These are phyloP conservation scores for Haliclona indistincta DNA, from an alignment of 37 sponge, comb jelly and placozoan species.

Conservation along the genomic window DNA sequence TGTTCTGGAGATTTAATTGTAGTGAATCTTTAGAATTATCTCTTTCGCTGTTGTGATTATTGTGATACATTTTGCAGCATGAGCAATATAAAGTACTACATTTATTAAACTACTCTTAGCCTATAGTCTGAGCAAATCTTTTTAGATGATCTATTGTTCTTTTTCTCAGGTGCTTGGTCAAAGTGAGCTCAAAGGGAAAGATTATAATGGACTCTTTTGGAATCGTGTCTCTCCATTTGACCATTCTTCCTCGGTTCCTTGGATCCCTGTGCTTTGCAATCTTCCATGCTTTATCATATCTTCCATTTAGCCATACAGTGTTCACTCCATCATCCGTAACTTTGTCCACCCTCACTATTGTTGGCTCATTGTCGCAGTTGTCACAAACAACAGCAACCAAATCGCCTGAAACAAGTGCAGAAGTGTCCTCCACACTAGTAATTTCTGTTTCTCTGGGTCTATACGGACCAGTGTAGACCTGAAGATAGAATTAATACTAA, in stretches of 20 bases:
- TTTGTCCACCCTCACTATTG: conserved; percentile 5
- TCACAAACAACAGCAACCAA: conserved; percentile 41
- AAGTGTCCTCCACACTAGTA: conserved; percentile 10
- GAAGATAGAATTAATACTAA: conserved; percentile 24
- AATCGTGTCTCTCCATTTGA: conserved; percentile 45
- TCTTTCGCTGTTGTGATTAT: no score
- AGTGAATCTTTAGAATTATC: no score
- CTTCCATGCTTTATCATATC: conserved; percentile 29
- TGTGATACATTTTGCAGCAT: no score
- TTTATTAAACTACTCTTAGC: no score
- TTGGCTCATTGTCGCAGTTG: conserved; percentile 18
- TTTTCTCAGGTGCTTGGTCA: conserved; percentile 41
- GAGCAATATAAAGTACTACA: no score
- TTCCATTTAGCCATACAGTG: conserved; percentile 44
- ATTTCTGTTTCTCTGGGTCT: no score
- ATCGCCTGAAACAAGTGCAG: conserved; percentile 19
- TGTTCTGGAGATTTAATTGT: no score
- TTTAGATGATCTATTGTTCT: conserved; percentile 36
- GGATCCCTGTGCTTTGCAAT: conserved; percentile 10
- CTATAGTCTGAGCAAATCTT: no score
- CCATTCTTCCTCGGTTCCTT: conserved; percentile 23
- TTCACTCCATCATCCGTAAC: conserved; percentile 8
- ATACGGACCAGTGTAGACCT: conserved; percentile 3
- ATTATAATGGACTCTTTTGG: conserved; percentile 41
- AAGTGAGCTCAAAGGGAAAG: conserved; percentile 44